Evolutionary conservation across 2,797 vertebrate genomes (phyloP).

Genomic region (Masticophis lateralis): DNA sequence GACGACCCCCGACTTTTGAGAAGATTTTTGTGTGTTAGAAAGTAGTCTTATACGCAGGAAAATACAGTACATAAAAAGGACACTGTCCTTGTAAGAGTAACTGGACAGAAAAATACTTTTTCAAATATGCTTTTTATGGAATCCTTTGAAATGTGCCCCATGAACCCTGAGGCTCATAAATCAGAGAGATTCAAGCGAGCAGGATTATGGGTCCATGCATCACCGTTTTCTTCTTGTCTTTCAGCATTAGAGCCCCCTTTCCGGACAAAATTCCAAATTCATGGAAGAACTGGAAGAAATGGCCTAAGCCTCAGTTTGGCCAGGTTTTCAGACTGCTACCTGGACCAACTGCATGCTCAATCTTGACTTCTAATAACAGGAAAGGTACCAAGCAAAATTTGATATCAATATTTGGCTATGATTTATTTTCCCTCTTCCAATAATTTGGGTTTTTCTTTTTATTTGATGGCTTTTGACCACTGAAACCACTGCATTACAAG

Average conservation of each 20-base stretch:
- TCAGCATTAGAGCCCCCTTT: background rate
- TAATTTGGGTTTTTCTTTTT: background rate
- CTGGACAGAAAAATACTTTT: background rate
- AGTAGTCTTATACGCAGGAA: no score
- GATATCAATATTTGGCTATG: background rate
- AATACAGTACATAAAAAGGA: no score
- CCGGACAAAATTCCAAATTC: background rate
- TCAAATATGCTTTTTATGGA: background rate
- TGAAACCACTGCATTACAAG: background rate
- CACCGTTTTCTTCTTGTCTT: background rate
- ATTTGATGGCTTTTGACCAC: background rate
- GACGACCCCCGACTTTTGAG: no score
- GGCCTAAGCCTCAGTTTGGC: background rate
- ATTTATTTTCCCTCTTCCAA: background rate
- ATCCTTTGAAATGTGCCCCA: background rate
- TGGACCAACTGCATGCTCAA: background rate
- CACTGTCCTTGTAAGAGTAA: no score
- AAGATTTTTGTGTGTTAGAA: no score
- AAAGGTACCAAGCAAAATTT: background rate
- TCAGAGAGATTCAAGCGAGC: background rate
- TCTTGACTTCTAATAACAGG: background rate
- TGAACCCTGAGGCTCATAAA: background rate
- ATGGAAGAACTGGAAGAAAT: background rate
- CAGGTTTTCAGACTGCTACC: background rate
- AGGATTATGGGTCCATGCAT: background rate